Conservation (phyloP, 2,113 vertebrate genomes). For the Amblyopsis rosae region DNA sequence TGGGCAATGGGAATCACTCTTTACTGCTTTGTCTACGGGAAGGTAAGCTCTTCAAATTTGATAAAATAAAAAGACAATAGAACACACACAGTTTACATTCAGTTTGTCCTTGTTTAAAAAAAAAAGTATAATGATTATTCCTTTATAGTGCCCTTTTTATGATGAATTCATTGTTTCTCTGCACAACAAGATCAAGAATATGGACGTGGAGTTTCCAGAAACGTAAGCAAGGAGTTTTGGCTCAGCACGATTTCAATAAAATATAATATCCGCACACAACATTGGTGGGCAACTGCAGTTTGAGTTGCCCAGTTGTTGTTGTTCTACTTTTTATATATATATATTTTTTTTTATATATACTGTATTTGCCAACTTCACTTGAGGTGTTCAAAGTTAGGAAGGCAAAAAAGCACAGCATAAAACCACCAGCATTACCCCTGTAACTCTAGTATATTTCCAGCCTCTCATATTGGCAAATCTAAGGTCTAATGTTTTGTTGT, state of each 20-base stretch:
- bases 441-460: neutral
- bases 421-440: no score
- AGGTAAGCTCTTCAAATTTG: constrained; percentile 74
- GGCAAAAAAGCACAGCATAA: no score
- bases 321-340: no score
- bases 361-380: no score
- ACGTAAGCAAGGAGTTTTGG: constrained; percentile 76
- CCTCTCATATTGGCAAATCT: neutral
- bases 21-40: constrained; percentile 92
- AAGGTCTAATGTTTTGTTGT: neutral
- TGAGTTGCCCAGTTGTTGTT: no score
- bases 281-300: neutral
- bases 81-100: no score
- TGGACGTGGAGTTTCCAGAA: constrained; percentile 87
- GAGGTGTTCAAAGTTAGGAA: no score
- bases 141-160: constrained; percentile 90
- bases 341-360: no score
- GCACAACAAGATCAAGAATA: constrained; percentile 91
- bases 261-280: neutral
- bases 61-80: neutral
- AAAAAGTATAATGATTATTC: constrained; percentile 5
- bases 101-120: neutral
- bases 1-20: constrained; percentile 96
- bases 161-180: constrained; percentile 91
- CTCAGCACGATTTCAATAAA: no score